These are phyloP conservation scores for Erythrolamprus reginae DNA, from an alignment of 2,113 vertebrate species.

Conservation along the genomic window DNA sequence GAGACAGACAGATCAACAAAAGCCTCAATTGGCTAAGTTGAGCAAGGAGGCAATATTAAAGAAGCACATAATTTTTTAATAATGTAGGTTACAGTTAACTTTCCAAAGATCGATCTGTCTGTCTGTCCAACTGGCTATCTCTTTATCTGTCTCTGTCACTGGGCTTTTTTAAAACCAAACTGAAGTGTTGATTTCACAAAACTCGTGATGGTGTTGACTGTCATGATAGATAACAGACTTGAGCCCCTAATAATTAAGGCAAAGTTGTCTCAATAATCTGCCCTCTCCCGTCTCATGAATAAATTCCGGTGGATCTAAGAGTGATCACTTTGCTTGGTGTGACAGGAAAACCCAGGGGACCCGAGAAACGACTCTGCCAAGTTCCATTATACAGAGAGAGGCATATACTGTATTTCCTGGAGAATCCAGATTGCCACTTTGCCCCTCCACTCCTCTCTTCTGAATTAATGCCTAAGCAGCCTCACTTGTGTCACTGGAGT, in stretches of 20 bases:
- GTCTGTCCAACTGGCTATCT: not conserved
- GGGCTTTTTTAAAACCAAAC: not conserved
- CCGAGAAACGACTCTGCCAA: not conserved
- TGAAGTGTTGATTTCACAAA: constrained; percentile 17
- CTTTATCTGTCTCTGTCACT: not conserved
- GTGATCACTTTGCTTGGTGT: constrained; percentile 5
- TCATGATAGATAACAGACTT: not conserved
- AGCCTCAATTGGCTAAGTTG: not conserved
- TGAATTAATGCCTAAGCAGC: not conserved
- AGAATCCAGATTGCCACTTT: not conserved
- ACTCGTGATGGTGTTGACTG: not conserved
- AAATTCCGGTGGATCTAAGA: not conserved
- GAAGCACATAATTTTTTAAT: not conserved
- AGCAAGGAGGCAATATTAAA: not conserved
- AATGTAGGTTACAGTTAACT: not conserved
- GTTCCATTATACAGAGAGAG: not conserved
- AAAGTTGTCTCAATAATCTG: not conserved
- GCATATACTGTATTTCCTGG: not conserved
- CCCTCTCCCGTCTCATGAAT: constrained; percentile 9
- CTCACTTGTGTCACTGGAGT: not conserved
- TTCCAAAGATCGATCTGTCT: not conserved
- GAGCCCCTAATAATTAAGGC: not conserved
- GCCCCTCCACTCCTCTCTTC: not conserved
- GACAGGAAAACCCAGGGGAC: constrained; percentile 22
- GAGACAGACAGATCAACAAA: not conserved